Conservation (phyloP, 2,113 vertebrate species). For the Nannospalax galili region DNA sequence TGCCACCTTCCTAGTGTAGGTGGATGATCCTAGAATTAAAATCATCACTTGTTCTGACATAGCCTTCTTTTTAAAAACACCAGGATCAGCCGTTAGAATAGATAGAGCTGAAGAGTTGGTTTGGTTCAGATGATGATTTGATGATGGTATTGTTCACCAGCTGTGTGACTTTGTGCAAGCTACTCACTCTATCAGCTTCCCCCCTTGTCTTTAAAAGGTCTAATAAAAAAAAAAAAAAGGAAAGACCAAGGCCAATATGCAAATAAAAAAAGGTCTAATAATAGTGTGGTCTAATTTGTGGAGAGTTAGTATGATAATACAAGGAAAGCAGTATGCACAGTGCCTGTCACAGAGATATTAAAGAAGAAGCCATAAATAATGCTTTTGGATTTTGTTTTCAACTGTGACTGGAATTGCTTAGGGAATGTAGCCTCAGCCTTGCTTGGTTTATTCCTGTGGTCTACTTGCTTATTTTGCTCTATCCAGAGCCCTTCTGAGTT, state of each 20-base stretch:
- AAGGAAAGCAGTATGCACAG: not conserved
- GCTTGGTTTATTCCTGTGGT: not conserved
- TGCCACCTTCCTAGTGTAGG: not conserved
- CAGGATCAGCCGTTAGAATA: not conserved
- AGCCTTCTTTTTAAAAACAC: not conserved
- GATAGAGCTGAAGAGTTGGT: not conserved
- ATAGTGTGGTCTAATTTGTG: not conserved
- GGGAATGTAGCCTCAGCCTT: not conserved
- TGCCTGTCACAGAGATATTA: not conserved
- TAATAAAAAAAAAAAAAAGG: too few species aligned
- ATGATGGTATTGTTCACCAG: not conserved
- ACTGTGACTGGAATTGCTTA: conserved; percentile 22
- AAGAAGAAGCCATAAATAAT: not conserved
- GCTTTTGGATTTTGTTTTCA: conserved; percentile 8
- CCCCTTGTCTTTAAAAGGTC: conserved; percentile 8
- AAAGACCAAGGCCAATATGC: too few species aligned
- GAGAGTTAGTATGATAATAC: not conserved
- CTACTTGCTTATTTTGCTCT: not conserved
- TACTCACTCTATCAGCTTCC: not conserved
- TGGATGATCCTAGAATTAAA: not conserved
- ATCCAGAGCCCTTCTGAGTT: conserved; percentile 18
- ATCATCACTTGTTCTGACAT: not conserved
- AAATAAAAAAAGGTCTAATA: not conserved
- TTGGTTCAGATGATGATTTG: not conserved
- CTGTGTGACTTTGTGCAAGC: not conserved